phyloP scores from a whole-genome alignment of 2,888 invertebrate genomes.

The Chydorus sphaericus region DNA sequence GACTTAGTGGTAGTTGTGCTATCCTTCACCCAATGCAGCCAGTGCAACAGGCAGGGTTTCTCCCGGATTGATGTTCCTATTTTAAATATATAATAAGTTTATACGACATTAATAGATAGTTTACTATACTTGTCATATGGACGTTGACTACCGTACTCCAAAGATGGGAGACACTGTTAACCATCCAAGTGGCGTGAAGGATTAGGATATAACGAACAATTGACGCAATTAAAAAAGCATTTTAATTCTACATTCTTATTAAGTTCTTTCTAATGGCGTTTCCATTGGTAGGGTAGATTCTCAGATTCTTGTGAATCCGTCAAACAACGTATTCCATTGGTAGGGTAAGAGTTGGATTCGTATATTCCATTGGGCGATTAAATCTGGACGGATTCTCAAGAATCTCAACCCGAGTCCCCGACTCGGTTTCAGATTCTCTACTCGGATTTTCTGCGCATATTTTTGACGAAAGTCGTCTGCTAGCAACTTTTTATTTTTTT shows the following conservation, averaged over 20 bases:
- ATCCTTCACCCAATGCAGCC: conserved; percentile 67
- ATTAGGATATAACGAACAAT: conserved; percentile 67
- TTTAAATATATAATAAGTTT: too few relatives aligned
- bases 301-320: too few relatives aligned
- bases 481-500: too few relatives aligned
- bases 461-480: too few relatives aligned
- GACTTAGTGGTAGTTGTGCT: conserved; percentile 88
- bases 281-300: conserved; percentile 67
- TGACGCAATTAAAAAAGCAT: conserved; percentile 64
- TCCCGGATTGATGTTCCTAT: conserved; percentile 21
- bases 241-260: conserved; percentile 65
- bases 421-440: too few relatives aligned
- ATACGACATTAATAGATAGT: too few relatives aligned
- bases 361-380: conserved; percentile 37
- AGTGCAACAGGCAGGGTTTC: conserved; percentile 22
- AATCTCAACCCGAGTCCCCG: too few relatives aligned
- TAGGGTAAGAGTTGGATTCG: conserved; percentile 65
- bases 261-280: conserved; percentile 63
- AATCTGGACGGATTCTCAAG: too few relatives aligned
- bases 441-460: too few relatives aligned
- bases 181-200: conserved; percentile 74
- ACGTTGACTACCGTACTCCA: conserved; percentile 75
- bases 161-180: conserved; percentile 89
- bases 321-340: too few relatives aligned
- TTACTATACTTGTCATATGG: conserved; percentile 85